phyloP scores from a whole-genome alignment of 1,140 invertebrate genomes.

The Ephestia elutella region DNA sequence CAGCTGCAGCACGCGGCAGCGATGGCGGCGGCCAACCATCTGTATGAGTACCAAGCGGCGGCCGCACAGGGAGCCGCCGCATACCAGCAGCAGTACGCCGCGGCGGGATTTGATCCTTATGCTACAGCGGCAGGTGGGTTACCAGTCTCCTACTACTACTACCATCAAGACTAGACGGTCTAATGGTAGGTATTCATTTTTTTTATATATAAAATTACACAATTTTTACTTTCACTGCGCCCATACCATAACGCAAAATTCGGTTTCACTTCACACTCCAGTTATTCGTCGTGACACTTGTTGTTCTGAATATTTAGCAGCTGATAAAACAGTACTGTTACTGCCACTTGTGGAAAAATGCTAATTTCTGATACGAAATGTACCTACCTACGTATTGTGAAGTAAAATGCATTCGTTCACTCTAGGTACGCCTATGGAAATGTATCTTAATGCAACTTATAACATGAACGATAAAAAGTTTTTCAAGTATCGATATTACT shows the following conservation, averaged over 20 bases:
- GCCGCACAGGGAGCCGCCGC: slow-evolving; percentile 78
- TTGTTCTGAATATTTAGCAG: neutral
- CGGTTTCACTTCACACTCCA: slow-evolving; percentile 1
- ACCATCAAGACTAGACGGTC: too few relatives aligned
- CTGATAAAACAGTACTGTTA: neutral
- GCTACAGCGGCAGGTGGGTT: slow-evolving; percentile 66
- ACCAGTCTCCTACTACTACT: neutral
- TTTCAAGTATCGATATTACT: too few relatives aligned
- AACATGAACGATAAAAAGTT: too few relatives aligned
- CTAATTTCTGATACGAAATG: neutral
- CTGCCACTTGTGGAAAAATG: neutral
- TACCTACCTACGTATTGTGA: neutral
- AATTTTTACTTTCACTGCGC: neutral
- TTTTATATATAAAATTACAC: neutral
- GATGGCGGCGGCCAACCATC: slow-evolving; percentile 80
- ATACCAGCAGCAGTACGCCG: slow-evolving; percentile 81
- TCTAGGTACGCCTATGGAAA: too few relatives aligned
- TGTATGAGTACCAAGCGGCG: slow-evolving; percentile 84
- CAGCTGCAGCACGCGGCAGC: slow-evolving; percentile 83
- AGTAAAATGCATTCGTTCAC: neutral
- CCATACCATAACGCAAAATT: neutral
- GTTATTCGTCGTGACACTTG: neutral
- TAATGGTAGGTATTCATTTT: neutral
- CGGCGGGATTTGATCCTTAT: slow-evolving; percentile 82
- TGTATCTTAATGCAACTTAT: too few relatives aligned